These are phyloP conservation scores for Spongilla lacustris DNA, from an alignment of 37 sponge, comb jelly and placozoan genomes.

Conservation along the genomic window DNA sequence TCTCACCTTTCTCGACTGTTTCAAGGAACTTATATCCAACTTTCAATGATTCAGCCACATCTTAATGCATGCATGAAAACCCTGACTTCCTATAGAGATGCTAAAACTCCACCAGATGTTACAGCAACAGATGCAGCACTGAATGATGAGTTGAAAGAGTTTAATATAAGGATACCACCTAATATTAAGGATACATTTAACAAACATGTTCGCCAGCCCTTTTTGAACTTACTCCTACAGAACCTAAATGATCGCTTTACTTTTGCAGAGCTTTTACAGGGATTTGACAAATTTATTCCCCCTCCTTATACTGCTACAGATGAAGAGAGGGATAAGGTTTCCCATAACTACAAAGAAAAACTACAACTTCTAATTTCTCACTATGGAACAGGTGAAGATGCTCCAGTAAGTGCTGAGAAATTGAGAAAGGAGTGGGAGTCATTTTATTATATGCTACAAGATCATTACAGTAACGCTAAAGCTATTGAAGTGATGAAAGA, in stretches of 20 bases:
- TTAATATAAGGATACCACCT: not conserved
- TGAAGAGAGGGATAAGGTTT: not conserved
- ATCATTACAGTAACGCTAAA: no score
- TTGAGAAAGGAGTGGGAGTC: not conserved
- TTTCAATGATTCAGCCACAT: not conserved
- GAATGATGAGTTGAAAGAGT: not conserved
- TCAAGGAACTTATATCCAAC: constrained; percentile 12
- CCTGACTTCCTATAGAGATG: not conserved
- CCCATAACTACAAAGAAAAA: not conserved
- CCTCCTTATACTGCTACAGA: not conserved
- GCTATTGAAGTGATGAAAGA: not conserved
- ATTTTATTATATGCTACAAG: no score
- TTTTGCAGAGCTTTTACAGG: not conserved
- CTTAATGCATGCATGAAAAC: not conserved
- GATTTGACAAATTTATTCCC: not conserved
- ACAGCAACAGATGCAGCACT: not conserved
- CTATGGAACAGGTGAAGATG: not conserved
- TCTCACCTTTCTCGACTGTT: constrained; percentile 19
- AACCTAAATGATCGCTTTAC: not conserved
- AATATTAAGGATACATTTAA: not conserved
- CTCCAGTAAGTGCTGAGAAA: not conserved
- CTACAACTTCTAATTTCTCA: not conserved
- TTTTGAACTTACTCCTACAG: constrained; percentile 1
- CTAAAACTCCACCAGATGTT: constrained; percentile 1
- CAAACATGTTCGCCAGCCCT: not conserved